These are phyloP conservation scores for Rhincodon typus DNA, from an alignment of 2,797 vertebrate species.

Conservation along the genomic window DNA sequence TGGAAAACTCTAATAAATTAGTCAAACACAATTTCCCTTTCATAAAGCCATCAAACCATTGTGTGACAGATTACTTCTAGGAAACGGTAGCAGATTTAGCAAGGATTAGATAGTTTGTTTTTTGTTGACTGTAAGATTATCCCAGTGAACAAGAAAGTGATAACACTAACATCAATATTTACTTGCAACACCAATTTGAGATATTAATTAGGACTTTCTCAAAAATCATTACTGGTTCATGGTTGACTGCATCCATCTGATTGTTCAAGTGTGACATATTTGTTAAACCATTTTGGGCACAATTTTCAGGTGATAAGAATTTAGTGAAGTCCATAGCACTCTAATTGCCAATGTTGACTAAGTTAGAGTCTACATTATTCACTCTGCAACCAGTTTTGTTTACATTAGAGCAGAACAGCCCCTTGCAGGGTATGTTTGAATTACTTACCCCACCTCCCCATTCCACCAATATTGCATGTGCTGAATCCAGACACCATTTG, in stretches of 20 bases:
- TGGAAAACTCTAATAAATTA: no score
- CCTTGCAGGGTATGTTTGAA: background rate
- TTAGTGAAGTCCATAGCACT: background rate
- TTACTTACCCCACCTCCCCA: background rate
- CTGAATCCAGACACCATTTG: background rate
- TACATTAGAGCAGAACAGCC: background rate
- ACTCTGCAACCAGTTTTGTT: background rate
- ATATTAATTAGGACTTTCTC: background rate
- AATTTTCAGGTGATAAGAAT: background rate
- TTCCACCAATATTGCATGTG: background rate
- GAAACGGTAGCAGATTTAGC: background rate
- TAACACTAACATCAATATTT: background rate
- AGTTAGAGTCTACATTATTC: background rate
- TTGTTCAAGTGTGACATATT: background rate
- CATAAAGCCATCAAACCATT: no score
- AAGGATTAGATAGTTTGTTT: background rate
- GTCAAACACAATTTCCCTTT: no score
- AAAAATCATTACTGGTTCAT: background rate
- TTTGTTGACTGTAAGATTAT: background rate
- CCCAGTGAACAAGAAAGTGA: background rate
- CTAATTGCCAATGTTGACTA: background rate
- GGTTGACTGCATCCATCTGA: background rate
- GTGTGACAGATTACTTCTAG: background rate
- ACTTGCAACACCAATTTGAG: background rate
- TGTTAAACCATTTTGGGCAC: background rate